Evolutionary conservation across 2,113 vertebrate genomes (phyloP).

Genomic region (Heloderma charlesbogerti): DNA sequence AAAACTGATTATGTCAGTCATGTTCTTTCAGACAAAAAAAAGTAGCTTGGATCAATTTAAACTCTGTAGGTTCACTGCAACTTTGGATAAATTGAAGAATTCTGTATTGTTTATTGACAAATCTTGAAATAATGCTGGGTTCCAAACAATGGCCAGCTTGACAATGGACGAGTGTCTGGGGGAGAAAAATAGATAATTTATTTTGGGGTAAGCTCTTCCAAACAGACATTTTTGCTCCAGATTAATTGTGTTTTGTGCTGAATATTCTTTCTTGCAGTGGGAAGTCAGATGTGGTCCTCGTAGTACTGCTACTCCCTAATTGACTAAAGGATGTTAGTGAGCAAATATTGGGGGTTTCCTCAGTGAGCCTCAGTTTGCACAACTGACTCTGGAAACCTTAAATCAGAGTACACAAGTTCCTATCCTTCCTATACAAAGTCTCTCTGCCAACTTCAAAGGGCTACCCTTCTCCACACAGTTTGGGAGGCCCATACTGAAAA

Average conservation of each 20-base stretch:
- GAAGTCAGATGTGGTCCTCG: neutral
- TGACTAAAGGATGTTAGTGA: constrained; percentile 12
- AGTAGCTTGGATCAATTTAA: neutral
- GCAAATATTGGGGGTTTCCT: neutral
- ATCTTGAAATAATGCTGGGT: constrained; percentile 26
- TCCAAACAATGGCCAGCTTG: constrained; percentile 27
- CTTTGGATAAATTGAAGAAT: neutral
- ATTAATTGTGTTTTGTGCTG: neutral
- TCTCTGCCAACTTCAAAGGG: constrained; percentile 3
- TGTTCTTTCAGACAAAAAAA: constrained; percentile 48
- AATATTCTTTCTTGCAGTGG: neutral
- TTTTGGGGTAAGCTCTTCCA: neutral
- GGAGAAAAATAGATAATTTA: constrained; percentile 5
- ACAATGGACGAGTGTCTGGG: neutral
- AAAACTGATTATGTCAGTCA: constrained; percentile 46
- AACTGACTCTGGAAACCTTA: neutral
- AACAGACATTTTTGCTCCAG: neutral
- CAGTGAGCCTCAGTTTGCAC: neutral
- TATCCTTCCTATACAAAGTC: neutral
- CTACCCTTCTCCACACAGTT: neutral
- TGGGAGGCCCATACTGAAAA: neutral
- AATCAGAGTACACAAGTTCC: constrained; percentile 22
- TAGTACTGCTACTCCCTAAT: neutral
- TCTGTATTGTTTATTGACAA: neutral
- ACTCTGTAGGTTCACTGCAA: neutral